Evolutionary conservation across 2,113 vertebrate species (phyloP).

Genomic region (Zapornia atra): DNA sequence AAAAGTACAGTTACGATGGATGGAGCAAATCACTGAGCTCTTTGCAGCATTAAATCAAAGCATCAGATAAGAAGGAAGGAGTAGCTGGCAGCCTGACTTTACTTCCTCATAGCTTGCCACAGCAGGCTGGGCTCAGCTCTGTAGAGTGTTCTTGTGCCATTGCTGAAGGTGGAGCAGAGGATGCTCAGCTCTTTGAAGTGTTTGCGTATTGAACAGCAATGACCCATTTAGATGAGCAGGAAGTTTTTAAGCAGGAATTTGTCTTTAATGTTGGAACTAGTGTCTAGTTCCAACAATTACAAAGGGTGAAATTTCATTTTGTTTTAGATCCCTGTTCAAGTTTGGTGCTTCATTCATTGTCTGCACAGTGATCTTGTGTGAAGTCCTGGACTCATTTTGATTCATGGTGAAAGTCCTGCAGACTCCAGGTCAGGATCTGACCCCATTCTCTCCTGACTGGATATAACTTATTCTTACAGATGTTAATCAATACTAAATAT

Average conservation of each 20-base stretch:
- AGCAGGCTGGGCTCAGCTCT: not conserved
- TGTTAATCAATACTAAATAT: not conserved
- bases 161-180: not conserved
- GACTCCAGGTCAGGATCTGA: not conserved
- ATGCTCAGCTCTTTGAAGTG: constrained; percentile 16
- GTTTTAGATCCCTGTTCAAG: not conserved
- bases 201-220: not conserved
- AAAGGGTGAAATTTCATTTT: not conserved
- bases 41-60: constrained; percentile 14
- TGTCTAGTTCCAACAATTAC: not conserved
- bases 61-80: constrained; percentile 43
- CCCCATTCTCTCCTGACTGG: not conserved
- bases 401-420: not conserved
- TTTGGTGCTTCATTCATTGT: not conserved
- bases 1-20: not conserved
- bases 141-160: not conserved
- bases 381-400: not conserved
- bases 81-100: not conserved
- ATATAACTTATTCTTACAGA: not conserved
- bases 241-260: not conserved
- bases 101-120: not conserved
- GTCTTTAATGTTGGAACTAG: not conserved
- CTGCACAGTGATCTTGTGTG: not conserved
- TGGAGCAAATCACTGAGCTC: not conserved
- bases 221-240: not conserved